These are phyloP conservation scores for Dipodomys spectabilis DNA, from an alignment of 2,113 vertebrate genomes.

Conservation along the genomic window DNA sequence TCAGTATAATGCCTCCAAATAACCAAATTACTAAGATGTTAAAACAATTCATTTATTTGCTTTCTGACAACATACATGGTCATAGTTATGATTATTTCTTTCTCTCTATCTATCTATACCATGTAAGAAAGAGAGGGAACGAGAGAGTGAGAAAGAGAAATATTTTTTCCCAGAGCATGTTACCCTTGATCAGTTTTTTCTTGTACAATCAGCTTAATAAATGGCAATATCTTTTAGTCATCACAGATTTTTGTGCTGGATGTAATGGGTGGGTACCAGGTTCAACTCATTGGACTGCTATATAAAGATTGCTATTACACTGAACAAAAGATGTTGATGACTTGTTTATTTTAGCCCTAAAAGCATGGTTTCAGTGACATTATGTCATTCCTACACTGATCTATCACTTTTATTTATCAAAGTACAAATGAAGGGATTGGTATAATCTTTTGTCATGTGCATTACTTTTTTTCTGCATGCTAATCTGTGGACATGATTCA, in stretches of 20 bases:
- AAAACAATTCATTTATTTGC: conserved; percentile 1
- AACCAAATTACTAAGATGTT: not conserved
- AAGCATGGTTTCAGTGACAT: not conserved
- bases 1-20: not conserved
- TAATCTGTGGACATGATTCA: not conserved
- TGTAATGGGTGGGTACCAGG: not conserved
- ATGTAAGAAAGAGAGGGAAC: too few species aligned
- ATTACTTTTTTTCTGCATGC: not conserved
- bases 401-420: too few species aligned
- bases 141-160: too few species aligned
- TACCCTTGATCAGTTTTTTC: conserved; percentile 8
- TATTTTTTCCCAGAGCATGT: not conserved
- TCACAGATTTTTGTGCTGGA: not conserved
- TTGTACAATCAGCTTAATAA: not conserved
- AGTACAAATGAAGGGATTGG: too few species aligned
- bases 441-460: not conserved
- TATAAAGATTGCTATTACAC: not conserved
- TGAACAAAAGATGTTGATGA: not conserved
- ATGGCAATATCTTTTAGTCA: not conserved
- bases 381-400: too few species aligned
- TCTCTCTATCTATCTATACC: too few species aligned
- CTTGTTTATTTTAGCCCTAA: not conserved
- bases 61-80: not conserved
- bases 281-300: not conserved
- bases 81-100: conserved; percentile 35